Evolutionary conservation across 2,113 vertebrate genomes (phyloP).

Genomic region (Antennarius striatus): DNA sequence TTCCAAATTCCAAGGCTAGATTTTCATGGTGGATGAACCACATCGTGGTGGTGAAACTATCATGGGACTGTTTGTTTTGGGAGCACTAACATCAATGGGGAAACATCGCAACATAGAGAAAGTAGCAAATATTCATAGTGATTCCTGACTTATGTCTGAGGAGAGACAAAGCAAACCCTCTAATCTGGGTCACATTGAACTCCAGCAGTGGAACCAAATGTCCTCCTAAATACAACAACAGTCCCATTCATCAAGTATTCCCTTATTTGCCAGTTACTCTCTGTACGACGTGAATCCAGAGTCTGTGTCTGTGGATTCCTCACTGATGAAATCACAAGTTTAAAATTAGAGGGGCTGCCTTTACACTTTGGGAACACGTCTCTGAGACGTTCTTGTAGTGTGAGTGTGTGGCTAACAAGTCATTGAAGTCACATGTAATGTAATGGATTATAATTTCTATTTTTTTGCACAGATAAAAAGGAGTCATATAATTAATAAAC

Average conservation of each 20-base stretch:
- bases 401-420: constrained; percentile 23
- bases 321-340: constrained; percentile 72
- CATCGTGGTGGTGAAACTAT: too few relatives aligned
- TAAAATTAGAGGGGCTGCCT: constrained; percentile 57
- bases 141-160: constrained; percentile 44
- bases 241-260: constrained; percentile 63
- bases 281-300: constrained; percentile 53
- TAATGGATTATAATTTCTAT: background rate
- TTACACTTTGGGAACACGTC: constrained; percentile 47
- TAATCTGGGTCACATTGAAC: constrained; percentile 62
- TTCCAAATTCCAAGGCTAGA: too few relatives aligned
- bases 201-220: constrained; percentile 58
- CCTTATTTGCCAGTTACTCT: constrained; percentile 59
- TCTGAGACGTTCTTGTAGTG: constrained; percentile 26
- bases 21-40: too few relatives aligned
- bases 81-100: background rate
- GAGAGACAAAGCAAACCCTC: constrained; percentile 54
- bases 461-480: too few relatives aligned
- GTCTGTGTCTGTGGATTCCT: constrained; percentile 69
- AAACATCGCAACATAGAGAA: background rate
- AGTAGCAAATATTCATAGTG: constrained; percentile 38
- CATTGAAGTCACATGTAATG: constrained; percentile 6
- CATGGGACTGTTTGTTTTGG: too few relatives aligned
- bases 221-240: constrained; percentile 62
- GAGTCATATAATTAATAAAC: constrained; percentile 2